Evolutionary conservation across 2,113 vertebrate species (phyloP), one percentile per base, ranked within the genome.

Genomic region (Eulemur macaco): DNA sequence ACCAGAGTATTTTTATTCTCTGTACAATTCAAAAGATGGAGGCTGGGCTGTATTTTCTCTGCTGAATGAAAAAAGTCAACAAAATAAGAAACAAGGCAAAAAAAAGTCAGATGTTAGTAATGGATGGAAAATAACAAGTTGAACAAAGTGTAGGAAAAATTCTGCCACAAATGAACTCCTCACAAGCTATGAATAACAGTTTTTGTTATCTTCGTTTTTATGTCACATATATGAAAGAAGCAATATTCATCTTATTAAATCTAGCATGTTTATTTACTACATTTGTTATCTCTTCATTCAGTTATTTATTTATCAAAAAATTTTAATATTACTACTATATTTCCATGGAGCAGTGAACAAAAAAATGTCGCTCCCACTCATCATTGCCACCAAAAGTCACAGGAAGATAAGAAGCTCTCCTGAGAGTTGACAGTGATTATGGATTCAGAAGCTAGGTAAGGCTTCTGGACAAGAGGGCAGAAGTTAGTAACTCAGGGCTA

Each of bases 81-180:
- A 68, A 88, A 96, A 73, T 78, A 95, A 96, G 77, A 95, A 90
- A 81, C 15, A 86, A 52, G 42, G 42, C 63, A 91, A 86, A 80
- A 83, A 93, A 94, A 64, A 58, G 58, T 82, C 37, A 86, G 27
- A 47, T 50, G 39, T 95, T 80, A 78, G 39, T 64, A 86, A 93
- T 71, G 82, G 60, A 87, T 4, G 2, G 39, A 89, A 63, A 71
- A 88, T 60, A 76, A 27, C 10, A 76, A 54, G n/a, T 10, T 54
- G 69, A 91, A 56, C 50, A 71, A 91, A 94, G 25, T 58, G 6
- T 37, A 63, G 21, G 18, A 80, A 63, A 39, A 39, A 68, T 66
- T 73, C 52, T 86, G 27, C 27, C 63, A 78, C 6, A 63, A 78
- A 66, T 69, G 18, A 15, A 15, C 14, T 47, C 25, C 7, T 86